phyloP scores from a whole-genome alignment of 1,140 invertebrate species.

The Drosophila truncata region DNA sequence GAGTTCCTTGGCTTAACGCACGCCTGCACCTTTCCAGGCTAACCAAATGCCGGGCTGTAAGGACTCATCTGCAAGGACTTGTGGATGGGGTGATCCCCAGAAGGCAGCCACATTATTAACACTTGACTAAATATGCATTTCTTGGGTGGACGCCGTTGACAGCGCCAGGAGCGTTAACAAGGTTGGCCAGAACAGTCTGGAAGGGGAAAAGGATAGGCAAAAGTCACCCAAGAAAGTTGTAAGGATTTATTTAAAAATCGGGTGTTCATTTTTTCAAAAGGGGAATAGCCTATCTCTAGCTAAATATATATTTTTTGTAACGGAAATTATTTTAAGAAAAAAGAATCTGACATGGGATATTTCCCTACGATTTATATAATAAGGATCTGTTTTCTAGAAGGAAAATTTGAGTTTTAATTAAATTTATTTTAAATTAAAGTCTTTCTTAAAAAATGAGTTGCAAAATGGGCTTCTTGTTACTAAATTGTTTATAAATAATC shows the following conservation, averaged over 20 bases:
- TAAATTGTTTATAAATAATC: too few species aligned
- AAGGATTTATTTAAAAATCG: background rate
- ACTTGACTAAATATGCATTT: slow-evolving; percentile 85
- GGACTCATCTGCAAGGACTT: slow-evolving; percentile 30
- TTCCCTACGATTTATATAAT: background rate
- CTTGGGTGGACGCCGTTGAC: slow-evolving; percentile 74
- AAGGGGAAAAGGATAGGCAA: slow-evolving; percentile 20
- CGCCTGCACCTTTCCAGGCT: slow-evolving; percentile 70
- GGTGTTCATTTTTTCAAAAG: background rate
- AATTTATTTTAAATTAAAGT: too few species aligned
- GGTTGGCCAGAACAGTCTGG: slow-evolving; percentile 39
- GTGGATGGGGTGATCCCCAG: slow-evolving; percentile 35
- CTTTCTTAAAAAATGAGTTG: too few species aligned
- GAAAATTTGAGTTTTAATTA: too few species aligned
- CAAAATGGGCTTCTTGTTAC: too few species aligned
- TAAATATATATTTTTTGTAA: background rate
- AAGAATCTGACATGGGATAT: background rate
- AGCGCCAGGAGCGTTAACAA: slow-evolving; percentile 72
- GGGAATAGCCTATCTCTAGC: background rate
- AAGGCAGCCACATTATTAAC: slow-evolving; percentile 83
- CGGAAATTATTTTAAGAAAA: background rate
- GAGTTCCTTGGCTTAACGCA: slow-evolving; percentile 69
- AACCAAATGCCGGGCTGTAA: slow-evolving; percentile 19
- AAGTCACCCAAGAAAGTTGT: slow-evolving; percentile 5
- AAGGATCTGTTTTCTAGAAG: too few species aligned